phyloP scores from a whole-genome alignment of 2,113 vertebrate genomes.

The Vulpes lagopus region DNA sequence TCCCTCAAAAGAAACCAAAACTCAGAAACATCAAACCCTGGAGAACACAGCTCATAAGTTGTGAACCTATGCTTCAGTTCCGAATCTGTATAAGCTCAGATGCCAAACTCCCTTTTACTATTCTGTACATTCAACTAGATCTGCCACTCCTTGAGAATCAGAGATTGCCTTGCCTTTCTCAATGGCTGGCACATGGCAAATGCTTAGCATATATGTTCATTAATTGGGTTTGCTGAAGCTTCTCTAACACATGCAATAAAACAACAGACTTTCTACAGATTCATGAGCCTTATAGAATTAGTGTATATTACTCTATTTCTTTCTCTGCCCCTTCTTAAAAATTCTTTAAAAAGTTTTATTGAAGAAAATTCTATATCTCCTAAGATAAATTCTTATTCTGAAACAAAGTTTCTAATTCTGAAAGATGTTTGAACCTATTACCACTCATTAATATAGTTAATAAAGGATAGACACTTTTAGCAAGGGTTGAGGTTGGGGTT shows the following conservation, averaged over 20 bases:
- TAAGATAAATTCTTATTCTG: neutral
- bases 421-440: neutral
- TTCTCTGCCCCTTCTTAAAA: neutral
- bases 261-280: neutral
- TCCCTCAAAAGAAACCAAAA: neutral
- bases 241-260: neutral
- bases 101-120: neutral
- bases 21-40: neutral
- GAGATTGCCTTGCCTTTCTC: neutral
- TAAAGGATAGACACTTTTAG: neutral
- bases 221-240: neutral
- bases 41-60: neutral
- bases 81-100: neutral
- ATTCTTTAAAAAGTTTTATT: neutral
- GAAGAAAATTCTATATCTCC: neutral
- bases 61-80: neutral
- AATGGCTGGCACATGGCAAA: neutral
- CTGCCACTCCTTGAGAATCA: neutral
- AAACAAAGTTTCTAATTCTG: constrained; percentile 14
- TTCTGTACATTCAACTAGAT: neutral
- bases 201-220: neutral
- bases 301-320: neutral
- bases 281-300: neutral
- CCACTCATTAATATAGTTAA: neutral
- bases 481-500: neutral